Evolutionary conservation across 1,140 invertebrate species (phyloP).

Genomic region (Bombus impatiens): DNA sequence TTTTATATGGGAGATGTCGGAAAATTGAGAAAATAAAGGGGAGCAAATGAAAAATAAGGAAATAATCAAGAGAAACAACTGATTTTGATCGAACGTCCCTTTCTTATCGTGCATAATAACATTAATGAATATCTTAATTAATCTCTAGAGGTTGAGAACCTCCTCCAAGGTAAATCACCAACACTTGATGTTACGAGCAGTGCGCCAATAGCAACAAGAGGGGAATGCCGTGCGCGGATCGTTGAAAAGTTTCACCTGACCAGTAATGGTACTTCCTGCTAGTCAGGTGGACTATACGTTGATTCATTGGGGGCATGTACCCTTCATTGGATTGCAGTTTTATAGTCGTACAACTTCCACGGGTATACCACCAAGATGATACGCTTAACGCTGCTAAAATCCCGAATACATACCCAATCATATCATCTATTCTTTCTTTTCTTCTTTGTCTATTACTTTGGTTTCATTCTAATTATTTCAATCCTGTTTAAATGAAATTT

Average conservation of each 20-base stretch:
- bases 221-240: slow-evolving; percentile 25
- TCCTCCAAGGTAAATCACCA: slow-evolving; percentile 23
- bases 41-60: not conserved
- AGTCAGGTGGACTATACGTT: slow-evolving; percentile 40
- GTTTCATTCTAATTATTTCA: not conserved
- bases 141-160: slow-evolving; percentile 7
- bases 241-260: slow-evolving; percentile 54
- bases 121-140: not conserved
- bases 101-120: not conserved
- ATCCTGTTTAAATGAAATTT: not conserved
- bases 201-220: slow-evolving; percentile 30
- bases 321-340: not conserved
- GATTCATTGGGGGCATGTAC: slow-evolving; percentile 7
- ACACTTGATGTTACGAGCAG: slow-evolving; percentile 35
- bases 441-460: not conserved
- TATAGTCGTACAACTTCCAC: not conserved
- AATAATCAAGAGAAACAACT: not conserved
- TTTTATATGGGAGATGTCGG: no score
- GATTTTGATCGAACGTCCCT: not conserved
- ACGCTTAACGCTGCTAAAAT: not conserved
- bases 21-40: not conserved
- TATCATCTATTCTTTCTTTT: not conserved
- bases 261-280: slow-evolving; percentile 57
- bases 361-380: no score
- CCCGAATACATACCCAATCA: not conserved